phyloP scores from a whole-genome alignment of 2,113 vertebrate genomes.

The Oceanites oceanicus region DNA sequence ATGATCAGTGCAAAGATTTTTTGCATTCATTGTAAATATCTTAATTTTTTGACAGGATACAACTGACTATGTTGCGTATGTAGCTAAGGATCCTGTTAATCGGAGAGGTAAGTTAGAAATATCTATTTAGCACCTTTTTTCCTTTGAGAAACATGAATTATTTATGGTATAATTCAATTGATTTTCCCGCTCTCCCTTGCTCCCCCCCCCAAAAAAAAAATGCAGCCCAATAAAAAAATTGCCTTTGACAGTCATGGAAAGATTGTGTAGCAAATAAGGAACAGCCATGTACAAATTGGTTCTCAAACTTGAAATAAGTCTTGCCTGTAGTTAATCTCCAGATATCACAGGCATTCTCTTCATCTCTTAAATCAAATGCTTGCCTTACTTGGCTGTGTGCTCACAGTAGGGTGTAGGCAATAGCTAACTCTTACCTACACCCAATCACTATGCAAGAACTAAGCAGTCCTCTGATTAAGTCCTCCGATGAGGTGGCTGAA shows the following conservation, averaged over 20 bases:
- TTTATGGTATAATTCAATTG: background rate
- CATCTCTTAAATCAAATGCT: background rate
- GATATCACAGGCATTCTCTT: background rate
- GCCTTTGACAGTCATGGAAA: background rate
- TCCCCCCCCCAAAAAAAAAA: background rate
- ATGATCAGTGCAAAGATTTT: background rate
- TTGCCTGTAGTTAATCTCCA: background rate
- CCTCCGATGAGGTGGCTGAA: background rate
- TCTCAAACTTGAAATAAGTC: background rate
- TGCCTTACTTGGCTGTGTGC: background rate
- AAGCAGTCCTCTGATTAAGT: background rate
- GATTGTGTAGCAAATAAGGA: background rate
- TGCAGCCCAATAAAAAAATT: background rate
- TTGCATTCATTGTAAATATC: background rate
- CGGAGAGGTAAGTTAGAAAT: constrained; percentile 86
- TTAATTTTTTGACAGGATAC: constrained; percentile 84
- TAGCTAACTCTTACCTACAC: background rate
- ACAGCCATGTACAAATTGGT: background rate
- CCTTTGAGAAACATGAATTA: background rate
- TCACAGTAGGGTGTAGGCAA: constrained; percentile 3
- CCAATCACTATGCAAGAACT: background rate
- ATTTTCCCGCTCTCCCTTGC: no score
- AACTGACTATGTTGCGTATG: constrained; percentile 94
- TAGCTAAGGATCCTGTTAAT: constrained; percentile 98
- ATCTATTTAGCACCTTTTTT: background rate